phyloP scores from a whole-genome alignment of 2,888 invertebrate species.

The Lumbricus terrestris region DNA sequence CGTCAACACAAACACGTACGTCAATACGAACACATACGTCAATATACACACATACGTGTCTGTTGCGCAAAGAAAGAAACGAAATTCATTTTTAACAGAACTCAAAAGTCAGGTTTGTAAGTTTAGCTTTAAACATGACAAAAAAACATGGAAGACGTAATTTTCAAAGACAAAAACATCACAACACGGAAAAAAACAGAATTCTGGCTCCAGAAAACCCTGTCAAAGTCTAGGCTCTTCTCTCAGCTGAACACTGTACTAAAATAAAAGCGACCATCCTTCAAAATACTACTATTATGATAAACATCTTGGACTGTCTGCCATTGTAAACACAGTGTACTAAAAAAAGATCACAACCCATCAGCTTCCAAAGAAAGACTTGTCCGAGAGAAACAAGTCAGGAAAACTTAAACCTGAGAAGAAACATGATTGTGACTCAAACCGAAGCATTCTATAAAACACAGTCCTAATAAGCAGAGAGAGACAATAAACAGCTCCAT shows the following conservation, averaged over 20 bases:
- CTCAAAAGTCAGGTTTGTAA: not conserved
- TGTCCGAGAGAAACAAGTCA: not conserved
- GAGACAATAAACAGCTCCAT: too few relatives aligned
- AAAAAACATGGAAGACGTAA: not conserved
- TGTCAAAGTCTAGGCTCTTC: not conserved
- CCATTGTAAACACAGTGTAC: too few relatives aligned
- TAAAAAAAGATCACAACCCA: not conserved
- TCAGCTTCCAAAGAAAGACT: not conserved
- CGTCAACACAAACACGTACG: too few relatives aligned
- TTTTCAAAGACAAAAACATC: not conserved
- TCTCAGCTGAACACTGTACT: too few relatives aligned
- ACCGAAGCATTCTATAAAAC: not conserved
- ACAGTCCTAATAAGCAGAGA: not conserved
- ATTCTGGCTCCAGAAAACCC: not conserved
- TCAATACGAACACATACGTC: too few relatives aligned
- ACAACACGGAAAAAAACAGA: not conserved
- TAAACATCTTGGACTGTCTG: too few relatives aligned
- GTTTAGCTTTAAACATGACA: not conserved
- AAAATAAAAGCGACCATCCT: too few relatives aligned
- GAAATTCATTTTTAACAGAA: not conserved
- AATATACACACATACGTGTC: too few relatives aligned
- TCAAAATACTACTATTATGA: too few relatives aligned
- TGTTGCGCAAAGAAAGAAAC: too few relatives aligned
- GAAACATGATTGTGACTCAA: not conserved
- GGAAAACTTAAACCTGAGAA: not conserved